Evolutionary conservation across 2,888 invertebrate genomes (phyloP), one percentile per base, ranked within the genome.

Genomic region (Drosophila neutralis): DNA sequence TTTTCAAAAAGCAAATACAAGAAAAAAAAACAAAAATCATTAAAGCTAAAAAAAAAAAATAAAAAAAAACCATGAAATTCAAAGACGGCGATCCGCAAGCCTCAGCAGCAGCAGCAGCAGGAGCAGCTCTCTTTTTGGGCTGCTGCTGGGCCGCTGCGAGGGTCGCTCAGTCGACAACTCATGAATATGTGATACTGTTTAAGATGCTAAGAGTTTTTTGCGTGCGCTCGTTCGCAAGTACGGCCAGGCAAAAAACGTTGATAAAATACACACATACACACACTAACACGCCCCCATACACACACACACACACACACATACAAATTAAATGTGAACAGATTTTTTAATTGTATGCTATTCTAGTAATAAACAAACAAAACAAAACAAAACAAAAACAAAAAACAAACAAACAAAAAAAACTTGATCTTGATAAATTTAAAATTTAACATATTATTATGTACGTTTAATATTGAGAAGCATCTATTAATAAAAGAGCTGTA

Each of bases 131-230:
- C 62, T 35, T 62, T 70, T 36, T 36, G 24, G 36, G 53, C 56
- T 40, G 31, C 31, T 40, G 69, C 45, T 58, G 54, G 70, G 64
- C 73, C 80, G 63, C 78, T 78, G 78, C 80, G 52, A 78, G 76
- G 80, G 76, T 73, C 73, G 80, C 73, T 78, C 71, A 56, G 89
- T 87, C 86, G 87, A 87, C 89, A 91, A 91, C 91, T 91, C 91
- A 91, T 91, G 91, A 91, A 91, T 91, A 91, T 91, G 91, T 91
- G 91, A 91, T 91, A 90, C 91, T 89, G 90, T 90, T 91, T 91
- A 91, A 91, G 91, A 91, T 89, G 91, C 91, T 91, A 91, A 91
- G 91, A 83, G 89, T 89, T 83, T 86, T 76, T 67, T 77, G 80
- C 74, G 33, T 74, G 80, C 53, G 76, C 79, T 74, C 53, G 76